Evolutionary conservation across 1,140 invertebrate species (phyloP), one percentile per base, ranked within the genome.

Genomic region (Archegozetes longisetosus): DNA sequence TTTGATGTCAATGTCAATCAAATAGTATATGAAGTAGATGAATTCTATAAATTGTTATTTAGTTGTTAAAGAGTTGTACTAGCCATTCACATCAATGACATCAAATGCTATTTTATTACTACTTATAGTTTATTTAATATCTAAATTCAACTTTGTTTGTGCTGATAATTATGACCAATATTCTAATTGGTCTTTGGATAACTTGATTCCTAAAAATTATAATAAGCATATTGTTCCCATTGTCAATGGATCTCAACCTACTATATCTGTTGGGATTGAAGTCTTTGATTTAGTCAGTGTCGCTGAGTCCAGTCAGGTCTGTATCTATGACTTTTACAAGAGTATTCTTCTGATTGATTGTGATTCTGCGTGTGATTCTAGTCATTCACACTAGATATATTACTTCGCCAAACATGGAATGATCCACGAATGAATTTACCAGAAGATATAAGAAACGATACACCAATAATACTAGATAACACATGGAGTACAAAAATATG

Each of bases 401-500:
- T 51, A 12, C n/a, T 22, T 51, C 20, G 20, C 13, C 50, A 51
- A 51, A 20, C 4, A 51, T 51, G 50, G 50, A 20, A 26, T 9
- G 50, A 51, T 51, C 4, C 6, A 9, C 50, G 50, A 51, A 4
- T 51, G 4, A 22, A 6, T 9, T 22, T 51, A 22, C 50, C 50
- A 22, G 20, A 6, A n/a, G 6, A 51, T 25, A 20, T 20, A 13
- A 4, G 12, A 51, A 26, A 26, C 6, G 12, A 6, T 9, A 22
- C 4, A 4, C 50, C 6, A 51, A 20, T 51, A 9, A 9, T 51
- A 20, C 20, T 51, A n/a, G 50, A 51, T n/a, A 9, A 20, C 24
- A 70, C 68, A 66, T 53, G 26, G 13, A 22, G 28, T 2, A 27
- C 1, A 22, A 49, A 59, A 27, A 4, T 54, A 3, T 53, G 50